Evolutionary conservation across 2,113 vertebrate genomes (phyloP), one percentile per base, ranked within the genome.

Genomic region (Galeopterus variegatus): DNA sequence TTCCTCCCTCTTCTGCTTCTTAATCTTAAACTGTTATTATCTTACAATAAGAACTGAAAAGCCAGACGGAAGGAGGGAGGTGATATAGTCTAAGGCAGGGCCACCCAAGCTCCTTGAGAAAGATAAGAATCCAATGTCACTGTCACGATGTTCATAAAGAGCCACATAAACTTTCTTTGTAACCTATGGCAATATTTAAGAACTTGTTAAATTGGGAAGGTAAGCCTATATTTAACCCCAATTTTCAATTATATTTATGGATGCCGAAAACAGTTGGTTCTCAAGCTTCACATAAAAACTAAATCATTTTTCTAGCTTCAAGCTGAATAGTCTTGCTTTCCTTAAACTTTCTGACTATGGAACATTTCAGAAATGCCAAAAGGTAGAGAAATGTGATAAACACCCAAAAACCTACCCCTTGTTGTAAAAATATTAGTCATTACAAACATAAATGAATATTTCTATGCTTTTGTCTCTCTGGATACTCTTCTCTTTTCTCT

Each of bases 181-280:
- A 82, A 82, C 5, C 28, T 79, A 85, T 60, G 77, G 23, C 75
- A 93, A 85, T 86, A 70, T 80, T 95, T 93, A 95, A 84, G 41
- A 94, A 33, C 54, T 85, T 88, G 83, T 64, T 86, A 95, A 94
- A 73, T 13, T 64, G 19, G 24, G 45, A 72, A 93, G 94, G 24
- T 45, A 23, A 91, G 8, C 33, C 45, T 94, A n/a, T n/a, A 62
- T 54, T 93, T 94, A 86, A 88, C 28, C 15, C 69, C 92, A 94
- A 88, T 96, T 94, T 96, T 65, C 23, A 95, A 33, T 92, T 95
- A 48, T 50, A 64, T 69, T 95, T 96, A 36, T 64, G 31, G 58
- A 94, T 36, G 64, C 77, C 93, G 62, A 87, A 97, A 93, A 93
- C 10, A 95, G 72, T 18, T 81, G 75, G 67, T 92, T 95, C 73